Percentiles rank a stretch among this genome's conserved stretches.
These are phyloP conservation scores for Eubucco bourcierii DNA, from an alignment of 2,113 vertebrate species.

Conservation along the genomic window DNA sequence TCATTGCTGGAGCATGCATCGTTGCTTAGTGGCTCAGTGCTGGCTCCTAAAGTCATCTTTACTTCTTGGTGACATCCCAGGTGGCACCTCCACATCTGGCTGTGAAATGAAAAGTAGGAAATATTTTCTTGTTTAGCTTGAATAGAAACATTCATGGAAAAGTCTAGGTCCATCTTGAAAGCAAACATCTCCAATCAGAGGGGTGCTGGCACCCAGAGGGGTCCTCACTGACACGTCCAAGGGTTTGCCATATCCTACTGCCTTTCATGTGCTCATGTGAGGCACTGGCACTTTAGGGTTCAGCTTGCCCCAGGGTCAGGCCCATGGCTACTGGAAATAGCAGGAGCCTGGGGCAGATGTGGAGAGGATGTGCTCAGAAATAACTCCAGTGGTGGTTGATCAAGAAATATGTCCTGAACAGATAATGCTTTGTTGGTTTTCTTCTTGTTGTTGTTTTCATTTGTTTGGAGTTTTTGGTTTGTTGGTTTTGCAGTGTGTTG, in stretches of 20 bases:
- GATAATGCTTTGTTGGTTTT: not conserved
- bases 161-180: not conserved
- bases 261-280: accelerated
- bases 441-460: too few relatives aligned
- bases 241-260: not conserved
- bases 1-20: not conserved
- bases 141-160: not conserved
- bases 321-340: not conserved
- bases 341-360: not conserved
- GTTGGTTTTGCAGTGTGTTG: not conserved
- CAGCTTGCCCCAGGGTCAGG: not conserved
- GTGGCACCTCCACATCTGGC: not conserved
- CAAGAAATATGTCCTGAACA: not conserved
- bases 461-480: too few relatives aligned
- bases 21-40: not conserved
- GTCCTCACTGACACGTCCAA: not conserved
- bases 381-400: accelerated
- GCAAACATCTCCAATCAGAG: not conserved
- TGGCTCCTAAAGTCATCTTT: not conserved
- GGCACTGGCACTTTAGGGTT: not conserved
- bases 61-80: not conserved
- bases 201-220: not conserved
- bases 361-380: not conserved
- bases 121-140: not conserved
- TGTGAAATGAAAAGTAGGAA: not conserved